Base-by-base conservation (phyloP, 2,113 vertebrate species). In the Herpailurus yagouaroundi region DNA sequence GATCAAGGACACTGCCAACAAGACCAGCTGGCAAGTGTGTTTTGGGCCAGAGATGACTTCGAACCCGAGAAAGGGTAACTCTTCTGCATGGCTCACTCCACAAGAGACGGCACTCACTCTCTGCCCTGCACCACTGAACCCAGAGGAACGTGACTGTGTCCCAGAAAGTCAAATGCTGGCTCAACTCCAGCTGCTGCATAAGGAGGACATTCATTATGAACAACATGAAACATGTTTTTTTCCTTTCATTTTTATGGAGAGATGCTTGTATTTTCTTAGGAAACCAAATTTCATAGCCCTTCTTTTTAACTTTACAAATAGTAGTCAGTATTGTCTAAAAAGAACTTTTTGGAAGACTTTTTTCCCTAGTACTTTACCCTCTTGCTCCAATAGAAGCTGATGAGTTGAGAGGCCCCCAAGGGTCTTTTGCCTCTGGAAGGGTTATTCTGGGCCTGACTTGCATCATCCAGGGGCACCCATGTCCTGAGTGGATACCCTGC, bases 231-330 rank as follows among this genome's bases (percentile, higher is more conserved):
- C 48, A 25, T 48, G n/a, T 8, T 16, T 27, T 64, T 33, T 7
- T 8, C 48, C 16, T 1, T 80, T 69, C 27, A 23, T 50, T 50
- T 69, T 74, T 48, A 74, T 27, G 45, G 45, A 55, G 83, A 90
- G 52, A 96, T 1, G 7, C 45, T 12, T 77, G 33, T 81, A 38
- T 69, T 90, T 89, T 64, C 71, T 50, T 48, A 29, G 36, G 41
- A 87, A 82, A 87, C 27, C 48, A 55, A 85, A 55, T 83, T 87
- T 91, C 64, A 60, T 7, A 79, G 45, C 8, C 12, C 38, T 73
- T 91, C 38, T 74, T 41, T 52, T 1, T 88, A 81, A 36, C 23
- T 79, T 95, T 68, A 38, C 48, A 94, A 94, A 91, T 4, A 91
- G 74, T 64, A 33, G 21, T 55, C 19, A 38, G 15, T 16, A 45